Base-by-base conservation (phyloP, 2,797 vertebrate genomes). In the Ateles fusciceps region DNA sequence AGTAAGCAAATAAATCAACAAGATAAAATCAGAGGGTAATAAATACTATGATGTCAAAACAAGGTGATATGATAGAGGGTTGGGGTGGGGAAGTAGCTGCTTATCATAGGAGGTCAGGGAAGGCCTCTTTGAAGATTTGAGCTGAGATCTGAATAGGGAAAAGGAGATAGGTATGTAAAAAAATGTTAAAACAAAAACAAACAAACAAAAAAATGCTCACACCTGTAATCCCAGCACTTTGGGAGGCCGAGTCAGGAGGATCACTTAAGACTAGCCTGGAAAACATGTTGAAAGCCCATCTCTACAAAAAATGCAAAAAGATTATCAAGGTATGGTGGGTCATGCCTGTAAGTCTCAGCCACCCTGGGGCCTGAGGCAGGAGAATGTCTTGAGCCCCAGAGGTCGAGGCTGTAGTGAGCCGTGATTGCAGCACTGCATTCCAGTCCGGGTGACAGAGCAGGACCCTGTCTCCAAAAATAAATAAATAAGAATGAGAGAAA, bases 21-120 rank as follows among this genome's bases (percentile, higher is more conserved):
- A 86, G 87, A 96, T 90, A 94, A 97, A 96, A 95, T 92, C 80
- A 95, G 80, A 85, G 89, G 61, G n/a, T 42, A n/a, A 91, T 85
- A 50, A 55, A 92, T 75, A 33, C 28, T 87, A 24, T 88, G 71
- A 46, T n/a, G 76, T 90, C 76, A 92, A 88, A 92, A 52, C 7
- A 75, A 39, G 42, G 15, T 17, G 24, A 83, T 71, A 42, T 79
- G 88, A 52, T 14, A 30, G 83, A 74, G 36, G 42, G 55, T 55
- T 19, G 26, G 52, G 44, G 28, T 39, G 15, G 33, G 55, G 59
- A 50, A 26, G 74, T 30, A 10, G 44, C 11, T 78, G 19, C 55
- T 71, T 39, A 28, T 64, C 76, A 33, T 3, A 42, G 9, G 7
- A n/a, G 57, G 26, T 91, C 68, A 36, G n/a, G 7, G 14, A 81